These are phyloP conservation scores for Nixonia krombeini DNA, from an alignment of 1,140 invertebrate genomes.

Conservation along the genomic window DNA sequence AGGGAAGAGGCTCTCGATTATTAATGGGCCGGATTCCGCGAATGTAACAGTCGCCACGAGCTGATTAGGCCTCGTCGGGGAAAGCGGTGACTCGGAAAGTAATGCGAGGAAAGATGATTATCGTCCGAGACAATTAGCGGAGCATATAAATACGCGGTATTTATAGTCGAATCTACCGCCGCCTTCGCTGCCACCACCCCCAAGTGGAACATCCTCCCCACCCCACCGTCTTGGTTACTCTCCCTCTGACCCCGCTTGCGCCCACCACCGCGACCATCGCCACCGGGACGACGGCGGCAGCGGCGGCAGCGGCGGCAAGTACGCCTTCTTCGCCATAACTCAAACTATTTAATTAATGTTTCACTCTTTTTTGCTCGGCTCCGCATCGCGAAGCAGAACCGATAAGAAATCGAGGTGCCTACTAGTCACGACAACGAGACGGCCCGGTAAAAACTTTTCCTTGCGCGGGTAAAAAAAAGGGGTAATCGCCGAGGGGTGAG, in stretches of 20 bases:
- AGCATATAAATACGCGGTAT: conserved; percentile 69
- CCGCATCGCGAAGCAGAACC: conserved; percentile 37
- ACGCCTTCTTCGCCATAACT: conserved; percentile 54
- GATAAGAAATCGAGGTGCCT: conserved; percentile 50
- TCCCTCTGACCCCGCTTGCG: conserved; percentile 23
- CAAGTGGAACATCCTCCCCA: conserved; percentile 57
- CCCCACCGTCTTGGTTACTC: conserved; percentile 9
- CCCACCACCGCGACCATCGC: conserved; percentile 27
- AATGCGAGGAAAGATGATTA: conserved; percentile 68
- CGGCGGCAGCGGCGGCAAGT: conserved; percentile 39
- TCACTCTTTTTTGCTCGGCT: conserved; percentile 52
- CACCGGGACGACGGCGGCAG: too few relatives aligned
- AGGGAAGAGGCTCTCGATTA: conserved; percentile 37
- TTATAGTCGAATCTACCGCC: conserved; percentile 54
- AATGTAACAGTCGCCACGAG: conserved; percentile 50
- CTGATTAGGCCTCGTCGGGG: conserved; percentile 52
- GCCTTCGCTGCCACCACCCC: conserved; percentile 14
- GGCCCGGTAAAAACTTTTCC: conserved; percentile 38
- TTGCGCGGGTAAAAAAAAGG: conserved; percentile 24
- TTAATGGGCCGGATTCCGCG: conserved; percentile 43
- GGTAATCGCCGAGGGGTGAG: conserved; percentile 39
- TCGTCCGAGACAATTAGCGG: conserved; percentile 69
- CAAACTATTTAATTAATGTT: conserved; percentile 65
- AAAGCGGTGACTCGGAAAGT: conserved; percentile 63
- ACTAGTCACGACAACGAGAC: conserved; percentile 51